Base-by-base conservation (phyloP, 2,113 vertebrate species). In the Lepus europaeus region DNA sequence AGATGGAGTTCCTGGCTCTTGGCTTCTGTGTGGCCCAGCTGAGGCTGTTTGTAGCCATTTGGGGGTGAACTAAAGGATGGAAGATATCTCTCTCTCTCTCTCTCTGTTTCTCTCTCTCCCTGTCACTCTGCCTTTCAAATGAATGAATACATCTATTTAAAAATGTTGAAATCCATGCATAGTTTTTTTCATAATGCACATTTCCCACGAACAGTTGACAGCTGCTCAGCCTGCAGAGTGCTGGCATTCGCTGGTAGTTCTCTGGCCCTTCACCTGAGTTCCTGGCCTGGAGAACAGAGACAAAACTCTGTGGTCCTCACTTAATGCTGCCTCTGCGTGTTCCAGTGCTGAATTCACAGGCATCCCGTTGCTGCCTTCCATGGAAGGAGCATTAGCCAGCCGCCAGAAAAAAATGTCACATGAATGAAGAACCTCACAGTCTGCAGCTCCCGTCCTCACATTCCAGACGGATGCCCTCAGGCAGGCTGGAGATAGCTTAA, bases 401-500 rank as follows among this genome's bases (percentile, higher is more conserved):
- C 76, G 87, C 53, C 39, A 56, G 51, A 19, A 87, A 90, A 72
- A 95, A 92, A 70, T 31, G 72, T 14, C 82, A 20, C 9, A 3
- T 14, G 74, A 78, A 8, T 49, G 66, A 93, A 83, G 82, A 84
- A 64, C 81, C 51, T 87, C 94, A 9, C 16, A 29, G 85, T 64
- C 70, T 20, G 80, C 80, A 81, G 70, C 78, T 29, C 74, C n/a
- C 74, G 1, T 80, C 45, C 80, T 91, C 3, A 0, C 70, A 78
- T 94, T 96, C 93, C 94, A 95, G 92, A 87, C 89, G 1, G 45
- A 56, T 86, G 80, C 94, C 96, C 96, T 87, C 83, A 5, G 95
- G 95, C 96, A 70, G 45, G n/a, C 68, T 87, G 93, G 82, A 91
- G 95, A 94, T 92, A 53, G 94, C 93, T 95, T 89, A 91, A 96